A percentile compares a stretch with the other conserved stretches of the same genome.
These are phyloP conservation scores for Sylvilagus floridanus DNA, from an alignment of 2,797 vertebrate genomes.

Conservation along the genomic window DNA sequence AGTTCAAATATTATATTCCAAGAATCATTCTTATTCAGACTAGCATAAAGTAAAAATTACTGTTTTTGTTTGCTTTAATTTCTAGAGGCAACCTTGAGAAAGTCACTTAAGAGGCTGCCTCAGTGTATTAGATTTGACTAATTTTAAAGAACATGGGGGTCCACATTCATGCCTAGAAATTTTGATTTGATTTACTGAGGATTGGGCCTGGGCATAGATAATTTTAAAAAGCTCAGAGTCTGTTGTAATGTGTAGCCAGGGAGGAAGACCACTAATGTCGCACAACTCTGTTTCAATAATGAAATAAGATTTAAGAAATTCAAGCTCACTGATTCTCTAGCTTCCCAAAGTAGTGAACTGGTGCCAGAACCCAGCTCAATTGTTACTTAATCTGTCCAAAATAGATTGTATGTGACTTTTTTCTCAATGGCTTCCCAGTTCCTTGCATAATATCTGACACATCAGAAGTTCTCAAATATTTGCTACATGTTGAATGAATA, in stretches of 20 bases:
- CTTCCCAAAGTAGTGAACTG: background rate
- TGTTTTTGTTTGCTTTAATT: background rate
- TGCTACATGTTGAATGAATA: background rate
- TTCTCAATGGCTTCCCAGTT: background rate
- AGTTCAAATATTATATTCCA: conserved; percentile 16
- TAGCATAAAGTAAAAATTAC: background rate
- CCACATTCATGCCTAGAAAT: background rate
- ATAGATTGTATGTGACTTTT: background rate
- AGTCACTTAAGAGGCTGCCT: background rate
- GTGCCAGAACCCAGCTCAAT: background rate
- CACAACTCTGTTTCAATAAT: background rate
- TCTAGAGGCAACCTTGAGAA: background rate
- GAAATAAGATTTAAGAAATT: background rate
- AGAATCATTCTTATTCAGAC: background rate
- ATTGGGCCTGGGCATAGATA: background rate
- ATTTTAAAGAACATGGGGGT: background rate
- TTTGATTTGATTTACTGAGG: background rate
- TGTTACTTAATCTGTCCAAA: background rate
- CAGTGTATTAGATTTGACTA: background rate
- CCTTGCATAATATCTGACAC: background rate
- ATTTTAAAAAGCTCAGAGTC: background rate
- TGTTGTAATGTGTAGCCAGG: too few species aligned
- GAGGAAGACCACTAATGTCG: background rate
- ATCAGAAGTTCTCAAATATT: background rate
- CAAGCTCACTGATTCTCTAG: background rate